Conservation (phyloP, 2,797 vertebrate species). For the Etheostoma nigrum region DNA sequence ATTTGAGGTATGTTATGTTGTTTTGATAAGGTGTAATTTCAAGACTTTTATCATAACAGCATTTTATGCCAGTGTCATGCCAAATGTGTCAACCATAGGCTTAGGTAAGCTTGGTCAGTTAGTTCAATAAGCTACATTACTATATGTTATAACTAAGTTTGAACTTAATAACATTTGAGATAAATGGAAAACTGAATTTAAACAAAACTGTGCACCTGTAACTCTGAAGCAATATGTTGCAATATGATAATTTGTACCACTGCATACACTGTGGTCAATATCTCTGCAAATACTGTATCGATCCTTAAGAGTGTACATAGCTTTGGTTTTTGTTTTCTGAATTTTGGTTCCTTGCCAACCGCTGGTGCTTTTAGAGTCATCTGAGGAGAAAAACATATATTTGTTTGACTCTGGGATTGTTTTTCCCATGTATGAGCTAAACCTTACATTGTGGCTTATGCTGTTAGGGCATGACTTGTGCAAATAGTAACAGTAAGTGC, state of each 20-base stretch:
- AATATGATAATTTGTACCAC: background rate
- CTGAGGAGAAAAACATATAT: conserved; percentile 23
- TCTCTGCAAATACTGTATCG: conserved; percentile 15
- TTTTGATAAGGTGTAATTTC: background rate
- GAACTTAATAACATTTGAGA: background rate
- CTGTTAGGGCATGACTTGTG: conserved; percentile 41
- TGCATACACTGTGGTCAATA: background rate
- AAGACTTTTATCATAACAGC: background rate
- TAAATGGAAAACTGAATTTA: background rate
- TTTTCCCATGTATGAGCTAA: conserved; percentile 46
- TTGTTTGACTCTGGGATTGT: conserved; percentile 42
- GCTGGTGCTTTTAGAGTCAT: conserved; percentile 29
- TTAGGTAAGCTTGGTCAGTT: background rate
- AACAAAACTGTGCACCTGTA: background rate
- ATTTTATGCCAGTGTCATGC: background rate
- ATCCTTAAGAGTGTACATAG: conserved; percentile 25
- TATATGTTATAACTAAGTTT: background rate
- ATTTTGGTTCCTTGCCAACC: conserved; percentile 10
- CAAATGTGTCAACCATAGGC: background rate
- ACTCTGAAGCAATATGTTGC: background rate
- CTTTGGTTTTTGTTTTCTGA: conserved; percentile 29
- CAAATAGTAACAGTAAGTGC: conserved; percentile 59
- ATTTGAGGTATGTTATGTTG: background rate
- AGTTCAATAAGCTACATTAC: background rate
- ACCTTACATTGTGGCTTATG: conserved; percentile 47